Base-by-base conservation (phyloP, 2,797 vertebrate genomes). In the Hybognathus amarus region DNA sequence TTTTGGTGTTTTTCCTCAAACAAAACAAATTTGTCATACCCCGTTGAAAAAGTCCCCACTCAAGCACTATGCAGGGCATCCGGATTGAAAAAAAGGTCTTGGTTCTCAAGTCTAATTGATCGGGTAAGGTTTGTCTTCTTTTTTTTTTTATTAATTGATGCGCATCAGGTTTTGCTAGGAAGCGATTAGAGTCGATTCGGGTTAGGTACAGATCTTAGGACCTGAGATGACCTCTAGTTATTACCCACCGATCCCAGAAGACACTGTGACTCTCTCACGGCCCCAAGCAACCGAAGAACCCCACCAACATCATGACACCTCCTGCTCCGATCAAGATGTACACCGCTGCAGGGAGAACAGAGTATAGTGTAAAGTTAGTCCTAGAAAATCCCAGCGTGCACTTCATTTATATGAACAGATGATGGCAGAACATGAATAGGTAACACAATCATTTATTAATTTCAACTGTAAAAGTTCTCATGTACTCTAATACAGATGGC, bases 241-340 rank as follows among this genome's bases (percentile, higher is more conserved):
- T 91, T 91, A 96, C 98, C 94, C 94, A 99, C 98, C 86, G 95
- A 96, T 92, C 95, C 96, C 3, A 99, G 97, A 82, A 99, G 95
- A 92, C 97, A 99, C 88, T 99, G 97, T 22, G 97, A 99, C 89
- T 99, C 98, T 36, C 96, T 94, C 4, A 97, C 94, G 18, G 97
- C 97, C 87, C 98, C 98, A 27, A 99, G 92, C 97, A 99, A 0
- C 98, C 98, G 0, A 98, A 98, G 93, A 98, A 97, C 11, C 98
- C 98, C n/a, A 99, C 96, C 1, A 97, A 87, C 94, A 97, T 95
- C 97, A 99, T 99, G 89, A 98, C 59, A 66, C 94, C 96, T 33
- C 98, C 98, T 0, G 96, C 95, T 79, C 96, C 96, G 10, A 98
- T 95, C 85, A 99, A 91, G 78, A 98, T 97, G 82, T 99, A 99